Conservation (phyloP, 2,888 invertebrate species). For the Urechis unicinctus region DNA sequence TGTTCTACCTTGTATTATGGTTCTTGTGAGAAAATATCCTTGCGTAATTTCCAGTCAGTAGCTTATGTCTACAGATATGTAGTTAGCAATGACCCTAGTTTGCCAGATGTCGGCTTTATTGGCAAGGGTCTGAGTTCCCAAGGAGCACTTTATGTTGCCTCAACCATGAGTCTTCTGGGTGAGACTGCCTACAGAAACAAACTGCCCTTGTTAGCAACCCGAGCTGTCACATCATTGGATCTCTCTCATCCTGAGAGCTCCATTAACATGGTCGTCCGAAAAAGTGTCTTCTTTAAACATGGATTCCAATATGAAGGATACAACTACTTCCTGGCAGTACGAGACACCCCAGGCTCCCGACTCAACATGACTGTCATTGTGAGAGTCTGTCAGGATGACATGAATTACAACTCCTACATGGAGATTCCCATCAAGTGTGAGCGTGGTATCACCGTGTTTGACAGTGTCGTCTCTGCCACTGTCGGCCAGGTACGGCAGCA, state of each 20-base stretch:
- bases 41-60: not conserved
- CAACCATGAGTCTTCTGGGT: not conserved
- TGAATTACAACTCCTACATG: not conserved
- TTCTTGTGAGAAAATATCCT: not conserved
- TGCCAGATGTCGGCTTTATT: not conserved
- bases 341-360: not conserved
- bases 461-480: not conserved
- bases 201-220: not conserved
- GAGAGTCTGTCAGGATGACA: not conserved
- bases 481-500: too few species aligned
- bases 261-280: not conserved
- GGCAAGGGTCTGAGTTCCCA: not conserved
- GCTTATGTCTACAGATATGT: not conserved
- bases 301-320: not conserved
- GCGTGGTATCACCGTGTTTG: not conserved
- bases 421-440: not conserved
- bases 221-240: not conserved
- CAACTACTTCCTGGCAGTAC: not conserved
- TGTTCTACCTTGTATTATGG: not conserved
- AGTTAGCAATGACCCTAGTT: not conserved
- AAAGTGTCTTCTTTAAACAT: not conserved
- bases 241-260: not conserved
- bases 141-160: not conserved
- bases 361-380: not conserved
- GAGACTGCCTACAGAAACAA: not conserved